Evolutionary conservation across 2,797 vertebrate species (phyloP).

Genomic region (Pipistrellus pipistrellus): DNA sequence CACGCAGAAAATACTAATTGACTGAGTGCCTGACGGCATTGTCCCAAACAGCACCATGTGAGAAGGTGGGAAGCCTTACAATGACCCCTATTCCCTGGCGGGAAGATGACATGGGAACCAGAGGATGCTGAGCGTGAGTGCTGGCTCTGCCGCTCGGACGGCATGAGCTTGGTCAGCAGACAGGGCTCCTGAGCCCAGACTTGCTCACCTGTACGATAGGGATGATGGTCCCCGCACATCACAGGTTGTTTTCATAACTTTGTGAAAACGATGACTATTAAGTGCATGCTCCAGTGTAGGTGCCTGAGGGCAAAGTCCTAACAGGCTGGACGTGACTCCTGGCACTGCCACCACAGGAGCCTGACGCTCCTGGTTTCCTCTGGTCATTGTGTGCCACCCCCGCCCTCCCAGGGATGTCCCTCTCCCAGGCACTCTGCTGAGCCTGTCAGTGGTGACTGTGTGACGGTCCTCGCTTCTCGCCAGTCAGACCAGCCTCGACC

Average conservation of each 20-base stretch:
- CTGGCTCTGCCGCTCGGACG: not conserved
- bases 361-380: not conserved
- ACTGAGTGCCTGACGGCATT: not conserved
- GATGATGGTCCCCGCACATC: accelerated
- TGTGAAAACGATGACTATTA: accelerated
- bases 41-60: not conserved
- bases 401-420: not conserved
- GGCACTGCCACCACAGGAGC: accelerated
- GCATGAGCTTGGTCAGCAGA: not conserved
- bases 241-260: not conserved
- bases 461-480: not conserved
- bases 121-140: not conserved
- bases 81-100: not conserved
- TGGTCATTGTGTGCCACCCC: accelerated
- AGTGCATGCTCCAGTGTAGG: accelerated
- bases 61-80: not conserved
- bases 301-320: not conserved
- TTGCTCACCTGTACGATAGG: not conserved
- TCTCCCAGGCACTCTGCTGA: not conserved
- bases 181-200: not conserved
- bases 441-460: not conserved
- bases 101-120: not conserved
- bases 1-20: not conserved
- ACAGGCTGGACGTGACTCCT: not conserved
- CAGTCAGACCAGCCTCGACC: not conserved